phyloP scores from a whole-genome alignment of 2,113 vertebrate genomes.

The Oreochromis aureus region DNA sequence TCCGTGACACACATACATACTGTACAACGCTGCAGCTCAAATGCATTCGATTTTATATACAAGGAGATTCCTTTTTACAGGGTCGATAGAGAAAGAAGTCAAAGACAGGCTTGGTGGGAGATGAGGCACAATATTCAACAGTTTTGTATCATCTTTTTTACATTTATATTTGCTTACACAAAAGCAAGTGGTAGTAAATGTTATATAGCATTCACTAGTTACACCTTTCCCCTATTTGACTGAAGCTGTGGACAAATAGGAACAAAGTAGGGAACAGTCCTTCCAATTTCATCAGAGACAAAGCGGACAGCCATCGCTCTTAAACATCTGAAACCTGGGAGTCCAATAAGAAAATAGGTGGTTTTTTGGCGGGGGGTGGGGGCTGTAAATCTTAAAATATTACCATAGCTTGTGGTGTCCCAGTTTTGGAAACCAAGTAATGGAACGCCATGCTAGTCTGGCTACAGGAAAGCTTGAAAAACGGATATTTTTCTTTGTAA shows the following conservation, averaged over 20 bases:
- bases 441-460: not conserved
- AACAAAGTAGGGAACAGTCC: not conserved
- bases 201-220: slow-evolving; percentile 23
- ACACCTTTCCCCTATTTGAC: slow-evolving; percentile 29
- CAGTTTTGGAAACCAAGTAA: not conserved
- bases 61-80: slow-evolving; percentile 32
- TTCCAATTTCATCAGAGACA: not conserved
- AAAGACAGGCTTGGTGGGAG: slow-evolving; percentile 62
- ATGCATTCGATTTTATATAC: slow-evolving; percentile 35
- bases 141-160: not conserved
- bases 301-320: not conserved
- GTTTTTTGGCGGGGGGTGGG: too few species aligned
- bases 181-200: slow-evolving; percentile 60
- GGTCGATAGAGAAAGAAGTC: slow-evolving; percentile 35
- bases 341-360: not conserved
- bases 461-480: not conserved
- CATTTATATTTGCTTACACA: slow-evolving; percentile 60
- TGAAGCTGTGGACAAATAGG: not conserved
- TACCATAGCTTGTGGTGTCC: not conserved
- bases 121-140: slow-evolving; percentile 71
- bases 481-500: not conserved
- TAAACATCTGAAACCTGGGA: not conserved
- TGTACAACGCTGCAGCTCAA: slow-evolving; percentile 36
- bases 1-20: slow-evolving; percentile 15
- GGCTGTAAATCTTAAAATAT: not conserved